Base-by-base conservation (phyloP, 1,140 invertebrate genomes). In the Arctopsyche grandis region DNA sequence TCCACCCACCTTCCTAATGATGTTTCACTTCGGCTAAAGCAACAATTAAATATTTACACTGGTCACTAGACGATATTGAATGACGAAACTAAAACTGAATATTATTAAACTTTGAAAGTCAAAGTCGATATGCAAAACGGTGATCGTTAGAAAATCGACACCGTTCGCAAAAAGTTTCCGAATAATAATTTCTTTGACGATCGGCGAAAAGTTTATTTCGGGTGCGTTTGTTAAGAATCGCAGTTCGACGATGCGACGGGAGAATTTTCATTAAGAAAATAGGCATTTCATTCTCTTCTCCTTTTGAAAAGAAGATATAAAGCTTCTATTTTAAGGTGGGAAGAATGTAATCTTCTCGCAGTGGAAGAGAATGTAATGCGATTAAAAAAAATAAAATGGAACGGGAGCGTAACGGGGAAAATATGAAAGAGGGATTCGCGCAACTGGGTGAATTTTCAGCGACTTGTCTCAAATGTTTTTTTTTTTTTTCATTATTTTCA, bases 341-440 rank as follows among this genome's bases (percentile, higher is more conserved):
- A 60, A 80, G 69, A 80, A 80, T 73, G 75, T 69, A 80, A 80
- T 80, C 75, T 80, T 44, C 46, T 12, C 44, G 19, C 74, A 26
- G 63, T 19, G 71, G n/a, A 12, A 26, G 56, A 16, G 77, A 66
- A 48, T 21, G 69, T 80, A 76, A 75, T 79, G 76, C 80, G 78
- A 81, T 81, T 56, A 79, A 69, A 82, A 79, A 81, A 69, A 73
- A 78, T n/a, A 75, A 46, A 21, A 46, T 46, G 16, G 10, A 38
- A 46, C 9, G 16, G 46, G 46, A 74, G 22, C 7, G 22, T 22
- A 56, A 21, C 43, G 46, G n/a, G 19, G 9, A 66, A 22, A 66
- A 66, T 66, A 66, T 19, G 56, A 60, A 60, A 60, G 56, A 16
- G 56, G 56, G 5, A 60, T 21, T 5, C 16, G 16, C 56, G 12